Evolutionary conservation across 1,140 invertebrate genomes (phyloP).

Genomic region (Cylas formicarius): DNA sequence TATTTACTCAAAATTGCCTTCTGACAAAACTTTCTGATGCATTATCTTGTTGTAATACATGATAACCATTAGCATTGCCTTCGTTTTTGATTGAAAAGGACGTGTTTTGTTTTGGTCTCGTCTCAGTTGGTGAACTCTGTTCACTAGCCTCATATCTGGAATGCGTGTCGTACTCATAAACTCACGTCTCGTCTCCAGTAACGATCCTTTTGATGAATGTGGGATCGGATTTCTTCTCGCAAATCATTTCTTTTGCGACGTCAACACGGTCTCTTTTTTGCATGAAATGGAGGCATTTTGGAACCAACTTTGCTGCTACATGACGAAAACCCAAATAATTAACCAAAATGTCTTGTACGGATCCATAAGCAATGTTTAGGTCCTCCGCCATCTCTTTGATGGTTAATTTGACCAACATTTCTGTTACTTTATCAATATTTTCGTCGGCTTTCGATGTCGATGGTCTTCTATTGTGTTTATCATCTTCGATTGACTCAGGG

Average conservation of each 20-base stretch:
- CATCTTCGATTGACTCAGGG: conserved; percentile 1
- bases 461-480: background rate
- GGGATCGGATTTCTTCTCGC: conserved; percentile 1
- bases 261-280: conserved; percentile 6
- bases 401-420: conserved; percentile 15
- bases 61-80: background rate
- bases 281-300: conserved; percentile 5
- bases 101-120: conserved; percentile 7
- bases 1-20: no score
- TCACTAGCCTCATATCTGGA: background rate
- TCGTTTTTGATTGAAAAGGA: conserved; percentile 1
- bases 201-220: conserved; percentile 1
- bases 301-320: conserved; percentile 12
- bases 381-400: conserved; percentile 9
- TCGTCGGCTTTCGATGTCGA: conserved; percentile 1
- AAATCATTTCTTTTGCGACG: conserved; percentile 2
- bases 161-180: conserved; percentile 5
- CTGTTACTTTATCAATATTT: conserved; percentile 12
- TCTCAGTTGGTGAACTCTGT: background rate
- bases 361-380: conserved; percentile 14
- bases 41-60: background rate
- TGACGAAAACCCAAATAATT: conserved; percentile 14
- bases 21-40: background rate
- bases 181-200: conserved; percentile 9
- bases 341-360: conserved; percentile 12